These are phyloP conservation scores for Acanthosoma haemorrhoidale DNA, from an alignment of 2,888 invertebrate genomes.

Conservation along the genomic window DNA sequence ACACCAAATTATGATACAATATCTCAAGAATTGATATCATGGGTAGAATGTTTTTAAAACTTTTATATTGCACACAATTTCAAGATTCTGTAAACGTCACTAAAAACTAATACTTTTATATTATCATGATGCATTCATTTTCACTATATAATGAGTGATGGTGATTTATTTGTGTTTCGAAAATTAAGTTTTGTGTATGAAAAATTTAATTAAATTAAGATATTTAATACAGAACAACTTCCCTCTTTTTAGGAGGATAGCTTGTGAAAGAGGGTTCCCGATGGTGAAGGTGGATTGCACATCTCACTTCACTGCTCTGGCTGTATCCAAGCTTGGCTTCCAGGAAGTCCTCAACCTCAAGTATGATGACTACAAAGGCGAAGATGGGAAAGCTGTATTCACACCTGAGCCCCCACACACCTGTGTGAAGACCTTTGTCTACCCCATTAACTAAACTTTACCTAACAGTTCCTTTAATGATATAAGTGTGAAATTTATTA, in stretches of 20 bases:
- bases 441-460: constrained; percentile 28
- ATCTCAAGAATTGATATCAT: too few species aligned
- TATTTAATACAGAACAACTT: not conserved
- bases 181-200: too few species aligned
- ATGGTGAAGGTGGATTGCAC: constrained; percentile 68
- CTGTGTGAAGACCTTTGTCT: constrained; percentile 54
- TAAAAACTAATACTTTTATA: too few species aligned
- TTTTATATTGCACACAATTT: too few species aligned
- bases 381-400: constrained; percentile 58
- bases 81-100: too few species aligned
- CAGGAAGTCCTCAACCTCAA: constrained; percentile 59
- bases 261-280: constrained; percentile 51
- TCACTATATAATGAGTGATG: too few species aligned
- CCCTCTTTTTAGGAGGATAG: constrained; percentile 58
- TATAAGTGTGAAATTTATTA: not conserved
- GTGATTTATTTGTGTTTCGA: too few species aligned
- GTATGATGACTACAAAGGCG: constrained; percentile 60
- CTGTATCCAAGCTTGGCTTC: constrained; percentile 66
- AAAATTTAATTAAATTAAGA: not conserved
- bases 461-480: not conserved
- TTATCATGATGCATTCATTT: too few species aligned
- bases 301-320: constrained; percentile 68
- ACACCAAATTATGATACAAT: too few species aligned
- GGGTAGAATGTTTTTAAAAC: too few species aligned
- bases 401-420: constrained; percentile 61